Conservation (phyloP, 2,797 vertebrate species). For the Sternotherus odoratus region DNA sequence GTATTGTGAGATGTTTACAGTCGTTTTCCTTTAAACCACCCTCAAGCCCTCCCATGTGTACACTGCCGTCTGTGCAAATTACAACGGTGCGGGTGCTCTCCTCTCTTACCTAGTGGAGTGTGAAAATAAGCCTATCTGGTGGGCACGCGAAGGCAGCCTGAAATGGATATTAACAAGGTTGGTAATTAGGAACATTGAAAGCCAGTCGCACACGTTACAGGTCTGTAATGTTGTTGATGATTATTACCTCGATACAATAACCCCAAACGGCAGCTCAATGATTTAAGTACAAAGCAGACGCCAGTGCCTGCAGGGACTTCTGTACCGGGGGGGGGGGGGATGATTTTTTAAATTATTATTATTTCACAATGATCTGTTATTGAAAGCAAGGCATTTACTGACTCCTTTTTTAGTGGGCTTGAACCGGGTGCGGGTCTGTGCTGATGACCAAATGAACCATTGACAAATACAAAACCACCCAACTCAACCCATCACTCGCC, state of each 20-base stretch:
- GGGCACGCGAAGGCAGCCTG: conserved; percentile 70
- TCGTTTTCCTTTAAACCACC: neutral
- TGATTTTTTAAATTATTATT: neutral
- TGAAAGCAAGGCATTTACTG: conserved; percentile 47
- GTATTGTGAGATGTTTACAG: neutral
- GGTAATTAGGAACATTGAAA: conserved; percentile 69
- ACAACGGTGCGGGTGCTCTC: conserved; percentile 38
- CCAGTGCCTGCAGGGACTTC: conserved; percentile 43
- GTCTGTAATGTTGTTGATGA: conserved; percentile 68
- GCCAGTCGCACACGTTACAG: conserved; percentile 53
- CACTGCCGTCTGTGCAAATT: conserved; percentile 60
- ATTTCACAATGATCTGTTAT: conserved; percentile 51
- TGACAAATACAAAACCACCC: neutral
- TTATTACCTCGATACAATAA: conserved; percentile 69
- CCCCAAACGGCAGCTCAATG: conserved; percentile 63
- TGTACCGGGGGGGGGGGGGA: conserved; percentile 29
- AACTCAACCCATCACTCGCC: neutral
- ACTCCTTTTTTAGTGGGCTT: conserved; percentile 57
- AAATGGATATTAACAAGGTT: conserved; percentile 72
- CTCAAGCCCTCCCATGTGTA: conserved; percentile 16
- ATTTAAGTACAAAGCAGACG: conserved; percentile 65
- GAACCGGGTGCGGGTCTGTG: conserved; percentile 16
- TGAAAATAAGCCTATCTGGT: conserved; percentile 67
- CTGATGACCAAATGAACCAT: neutral
- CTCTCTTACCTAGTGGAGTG: conserved; percentile 68